These are phyloP conservation scores for Grantiella picta DNA, from an alignment of 2,113 vertebrate genomes.

Conservation along the genomic window DNA sequence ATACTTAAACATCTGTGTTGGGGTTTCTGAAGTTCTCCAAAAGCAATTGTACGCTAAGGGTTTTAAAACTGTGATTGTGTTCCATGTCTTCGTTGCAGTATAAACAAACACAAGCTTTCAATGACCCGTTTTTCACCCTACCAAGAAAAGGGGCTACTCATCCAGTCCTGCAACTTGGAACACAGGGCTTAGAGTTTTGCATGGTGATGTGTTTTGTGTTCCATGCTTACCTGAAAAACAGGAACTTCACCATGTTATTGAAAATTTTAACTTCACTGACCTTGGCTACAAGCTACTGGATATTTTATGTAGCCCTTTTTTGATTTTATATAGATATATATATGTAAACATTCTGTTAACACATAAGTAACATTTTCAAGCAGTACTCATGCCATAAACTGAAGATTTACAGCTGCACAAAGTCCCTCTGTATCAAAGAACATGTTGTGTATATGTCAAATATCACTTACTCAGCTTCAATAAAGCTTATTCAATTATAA, in stretches of 20 bases:
- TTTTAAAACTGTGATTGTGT: neutral
- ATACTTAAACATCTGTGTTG: neutral
- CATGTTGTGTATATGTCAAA: neutral
- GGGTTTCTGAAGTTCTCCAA: neutral
- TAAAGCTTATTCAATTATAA: neutral
- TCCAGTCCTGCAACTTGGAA: neutral
- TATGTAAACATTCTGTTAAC: neutral
- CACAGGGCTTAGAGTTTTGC: neutral
- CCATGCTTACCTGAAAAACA: neutral
- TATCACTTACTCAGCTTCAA: neutral
- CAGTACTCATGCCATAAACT: neutral
- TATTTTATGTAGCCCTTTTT: neutral
- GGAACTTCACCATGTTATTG: neutral
- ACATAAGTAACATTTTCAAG: neutral
- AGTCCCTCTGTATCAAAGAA: neutral
- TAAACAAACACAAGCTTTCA: neutral
- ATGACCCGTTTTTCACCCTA: neutral
- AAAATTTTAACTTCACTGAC: neutral
- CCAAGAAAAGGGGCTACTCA: rapidly evolving
- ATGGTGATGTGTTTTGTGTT: neutral
- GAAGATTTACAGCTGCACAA: neutral
- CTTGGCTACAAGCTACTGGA: neutral
- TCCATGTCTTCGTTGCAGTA: neutral
- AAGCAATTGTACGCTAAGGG: neutral
- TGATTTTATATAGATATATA: too few species aligned